phyloP scores from a whole-genome alignment of 2,797 vertebrate species.

The Periparus ater region DNA sequence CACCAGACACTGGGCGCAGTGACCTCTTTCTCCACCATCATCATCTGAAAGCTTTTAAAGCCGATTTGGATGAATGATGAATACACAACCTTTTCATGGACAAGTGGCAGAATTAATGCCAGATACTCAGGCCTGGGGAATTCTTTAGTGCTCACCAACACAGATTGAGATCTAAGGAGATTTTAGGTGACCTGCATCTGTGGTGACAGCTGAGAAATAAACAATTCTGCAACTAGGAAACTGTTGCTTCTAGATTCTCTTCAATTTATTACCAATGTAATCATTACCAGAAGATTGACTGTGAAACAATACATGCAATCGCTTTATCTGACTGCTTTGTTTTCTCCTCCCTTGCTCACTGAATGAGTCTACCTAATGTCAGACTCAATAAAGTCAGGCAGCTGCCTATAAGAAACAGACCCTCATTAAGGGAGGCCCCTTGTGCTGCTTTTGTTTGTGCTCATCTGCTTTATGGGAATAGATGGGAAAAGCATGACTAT shows the following conservation, averaged over 20 bases:
- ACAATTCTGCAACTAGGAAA: neutral
- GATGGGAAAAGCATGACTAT: conserved; percentile 29
- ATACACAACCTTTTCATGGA: neutral
- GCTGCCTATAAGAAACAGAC: neutral
- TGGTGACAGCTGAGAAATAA: neutral
- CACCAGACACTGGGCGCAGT: neutral
- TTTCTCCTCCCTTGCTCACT: neutral
- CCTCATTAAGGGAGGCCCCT: conserved; percentile 37
- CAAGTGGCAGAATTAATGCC: neutral
- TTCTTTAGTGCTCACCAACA: neutral
- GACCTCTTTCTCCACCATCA: neutral
- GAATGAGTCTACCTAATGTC: neutral
- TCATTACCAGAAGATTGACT: neutral
- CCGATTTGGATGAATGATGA: neutral
- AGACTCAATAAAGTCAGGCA: conserved; percentile 17
- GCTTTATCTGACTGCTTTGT: neutral
- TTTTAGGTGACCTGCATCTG: neutral
- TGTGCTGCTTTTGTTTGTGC: conserved; percentile 47
- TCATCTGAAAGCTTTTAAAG: neutral
- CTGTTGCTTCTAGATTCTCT: neutral
- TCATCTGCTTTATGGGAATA: conserved; percentile 25
- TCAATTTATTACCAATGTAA: neutral
- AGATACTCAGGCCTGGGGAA: neutral
- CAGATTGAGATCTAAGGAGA: neutral
- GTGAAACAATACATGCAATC: neutral